Evolutionary conservation across 2,113 vertebrate genomes (phyloP).

Genomic region (Aspiorhynchus laticeps): DNA sequence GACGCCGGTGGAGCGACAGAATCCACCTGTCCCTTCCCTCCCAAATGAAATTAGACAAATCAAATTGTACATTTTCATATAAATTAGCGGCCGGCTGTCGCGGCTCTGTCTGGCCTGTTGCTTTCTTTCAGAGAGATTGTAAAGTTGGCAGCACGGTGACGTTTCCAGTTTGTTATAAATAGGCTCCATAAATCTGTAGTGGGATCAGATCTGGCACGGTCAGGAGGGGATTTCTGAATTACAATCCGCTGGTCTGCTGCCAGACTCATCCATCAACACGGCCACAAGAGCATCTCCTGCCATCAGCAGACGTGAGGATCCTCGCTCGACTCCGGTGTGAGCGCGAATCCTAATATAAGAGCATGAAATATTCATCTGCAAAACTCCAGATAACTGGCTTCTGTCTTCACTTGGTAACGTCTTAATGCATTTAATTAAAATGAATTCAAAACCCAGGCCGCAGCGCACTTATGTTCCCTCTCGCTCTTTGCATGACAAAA

Average conservation of each 20-base stretch:
- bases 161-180: constrained; percentile 53
- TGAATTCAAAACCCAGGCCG: not conserved
- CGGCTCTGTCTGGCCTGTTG: constrained; percentile 5
- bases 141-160: constrained; percentile 13
- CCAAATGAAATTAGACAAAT: constrained; percentile 24
- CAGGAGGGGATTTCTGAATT: constrained; percentile 61
- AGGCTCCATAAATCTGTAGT: constrained; percentile 16
- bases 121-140: constrained; percentile 20
- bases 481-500: not conserved
- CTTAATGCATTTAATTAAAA: not conserved
- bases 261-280: constrained; percentile 65
- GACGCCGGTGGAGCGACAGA: not conserved
- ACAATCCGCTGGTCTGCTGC: constrained; percentile 73
- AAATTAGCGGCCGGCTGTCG: not conserved
- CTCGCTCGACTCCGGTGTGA: constrained; percentile 30
- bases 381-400: constrained; percentile 58
- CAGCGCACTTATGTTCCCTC: not conserved
- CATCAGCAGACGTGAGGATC: not conserved
- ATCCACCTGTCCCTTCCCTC: not conserved
- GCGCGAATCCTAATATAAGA: constrained; percentile 44
- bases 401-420: not conserved
- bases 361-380: constrained; percentile 73
- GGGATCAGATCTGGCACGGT: constrained; percentile 57
- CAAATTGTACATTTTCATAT: constrained; percentile 35
- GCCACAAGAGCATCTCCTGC: not conserved